phyloP scores from a whole-genome alignment of 2,888 invertebrate genomes.

The Machimus rusticus region DNA sequence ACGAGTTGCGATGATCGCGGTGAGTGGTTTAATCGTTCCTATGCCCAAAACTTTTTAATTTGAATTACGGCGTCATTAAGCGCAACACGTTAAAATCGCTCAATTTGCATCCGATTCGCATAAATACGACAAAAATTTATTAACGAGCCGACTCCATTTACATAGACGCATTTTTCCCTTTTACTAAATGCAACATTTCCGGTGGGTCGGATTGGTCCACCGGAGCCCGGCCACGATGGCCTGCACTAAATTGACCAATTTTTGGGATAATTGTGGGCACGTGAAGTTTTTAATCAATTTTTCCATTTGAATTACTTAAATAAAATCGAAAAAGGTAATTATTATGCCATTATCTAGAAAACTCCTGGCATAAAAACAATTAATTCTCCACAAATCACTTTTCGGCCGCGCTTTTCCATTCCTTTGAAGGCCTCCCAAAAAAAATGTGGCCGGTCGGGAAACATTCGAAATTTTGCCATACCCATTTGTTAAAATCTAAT shows the following conservation, averaged over 20 bases:
- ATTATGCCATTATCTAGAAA: slow-evolving; percentile 20
- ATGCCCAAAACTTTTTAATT: slow-evolving; percentile 40
- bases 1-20: not conserved
- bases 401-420: not conserved
- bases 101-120: slow-evolving; percentile 32
- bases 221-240: not conserved
- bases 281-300: slow-evolving; percentile 34
- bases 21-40: slow-evolving; percentile 32
- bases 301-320: slow-evolving; percentile 26
- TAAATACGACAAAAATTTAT: slow-evolving; percentile 32
- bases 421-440: not conserved
- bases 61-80: slow-evolving; percentile 45
- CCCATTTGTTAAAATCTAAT: not conserved
- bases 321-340: slow-evolving; percentile 28
- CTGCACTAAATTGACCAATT: slow-evolving; percentile 29
- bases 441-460: not conserved
- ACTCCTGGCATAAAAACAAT: slow-evolving; percentile 1
- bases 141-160: not conserved
- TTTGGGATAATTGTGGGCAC: slow-evolving; percentile 27
- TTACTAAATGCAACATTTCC: not conserved
- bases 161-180: slow-evolving; percentile 7
- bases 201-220: not conserved
- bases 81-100: slow-evolving; percentile 46
- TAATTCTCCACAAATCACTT: slow-evolving; percentile 4
- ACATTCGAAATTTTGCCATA: not conserved